These are phyloP conservation scores for silkworm (Bombyx mori) DNA, from an alignment of 1,140 invertebrate species.

Conservation along the genomic window DNA sequence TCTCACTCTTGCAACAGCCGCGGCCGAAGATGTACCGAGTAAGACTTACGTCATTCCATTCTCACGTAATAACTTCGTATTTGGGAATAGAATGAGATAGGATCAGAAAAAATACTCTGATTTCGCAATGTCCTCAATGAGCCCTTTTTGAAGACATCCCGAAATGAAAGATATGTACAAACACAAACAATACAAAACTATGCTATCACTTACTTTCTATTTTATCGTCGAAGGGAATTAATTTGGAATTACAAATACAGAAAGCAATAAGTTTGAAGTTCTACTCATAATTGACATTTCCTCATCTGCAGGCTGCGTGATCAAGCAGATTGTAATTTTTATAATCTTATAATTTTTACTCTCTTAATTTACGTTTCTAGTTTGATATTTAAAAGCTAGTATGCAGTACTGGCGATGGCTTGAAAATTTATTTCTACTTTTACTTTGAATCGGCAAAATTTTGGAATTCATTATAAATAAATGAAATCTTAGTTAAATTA, in stretches of 20 bases:
- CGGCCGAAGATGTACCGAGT: conserved; percentile 15
- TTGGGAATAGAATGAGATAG: conserved; percentile 18
- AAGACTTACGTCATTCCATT: conserved; percentile 17
- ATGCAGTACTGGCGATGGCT: no score
- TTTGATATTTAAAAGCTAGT: no score
- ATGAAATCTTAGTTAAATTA: no score
- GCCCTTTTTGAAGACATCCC: conserved; percentile 15
- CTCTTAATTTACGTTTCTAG: no score
- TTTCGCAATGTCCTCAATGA: conserved; percentile 15
- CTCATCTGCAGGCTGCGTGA: background rate
- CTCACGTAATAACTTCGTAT: conserved; percentile 14
- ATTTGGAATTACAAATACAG: no score
- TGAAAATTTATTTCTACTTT: no score
- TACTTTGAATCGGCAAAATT: no score
- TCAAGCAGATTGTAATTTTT: background rate
- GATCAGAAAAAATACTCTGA: conserved; percentile 4
- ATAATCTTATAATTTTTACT: background rate
- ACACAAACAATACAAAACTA: conserved; percentile 48
- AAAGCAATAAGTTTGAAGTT: background rate
- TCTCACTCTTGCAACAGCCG: conserved; percentile 51
- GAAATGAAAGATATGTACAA: conserved; percentile 14
- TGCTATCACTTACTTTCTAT: conserved; percentile 62
- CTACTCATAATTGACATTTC: no score
- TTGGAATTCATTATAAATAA: no score
- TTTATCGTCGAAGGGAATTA: background rate